These are phyloP conservation scores for Hemicentrotus pulcherrimus DNA, from an alignment of 35 echinoderm and acorn worm species.

Conservation along the genomic window DNA sequence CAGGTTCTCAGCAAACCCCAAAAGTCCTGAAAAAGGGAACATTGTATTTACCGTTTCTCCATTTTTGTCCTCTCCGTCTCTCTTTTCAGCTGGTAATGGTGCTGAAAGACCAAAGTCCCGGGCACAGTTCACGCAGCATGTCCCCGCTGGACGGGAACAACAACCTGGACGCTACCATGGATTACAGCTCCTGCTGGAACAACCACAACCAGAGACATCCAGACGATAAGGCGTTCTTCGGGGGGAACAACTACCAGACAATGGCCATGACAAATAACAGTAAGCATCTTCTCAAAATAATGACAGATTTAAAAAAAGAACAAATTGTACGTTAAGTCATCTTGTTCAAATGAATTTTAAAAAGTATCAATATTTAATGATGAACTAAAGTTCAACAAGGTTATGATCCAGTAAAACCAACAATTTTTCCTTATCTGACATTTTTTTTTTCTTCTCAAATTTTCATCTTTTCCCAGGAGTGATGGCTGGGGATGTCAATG, in stretches of 20 bases:
- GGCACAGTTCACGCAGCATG: conserved; percentile 2
- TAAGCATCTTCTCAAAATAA: background rate
- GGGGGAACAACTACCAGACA: background rate
- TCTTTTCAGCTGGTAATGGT: conserved; percentile 41
- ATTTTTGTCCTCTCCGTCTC: background rate
- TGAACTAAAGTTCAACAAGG: too few species aligned
- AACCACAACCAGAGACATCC: background rate
- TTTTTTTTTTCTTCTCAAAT: background rate
- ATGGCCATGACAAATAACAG: background rate
- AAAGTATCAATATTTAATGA: too few species aligned
- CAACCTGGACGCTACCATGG: conserved; percentile 7
- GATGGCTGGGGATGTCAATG: background rate
- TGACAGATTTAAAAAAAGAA: too few species aligned
- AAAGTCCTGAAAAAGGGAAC: too few species aligned
- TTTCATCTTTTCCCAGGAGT: background rate
- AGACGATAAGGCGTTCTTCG: background rate
- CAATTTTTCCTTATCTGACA: background rate
- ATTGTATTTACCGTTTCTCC: background rate
- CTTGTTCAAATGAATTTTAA: too few species aligned
- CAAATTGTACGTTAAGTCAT: too few species aligned
- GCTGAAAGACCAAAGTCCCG: conserved; percentile 40
- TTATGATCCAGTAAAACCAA: too few species aligned
- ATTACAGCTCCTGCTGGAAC: background rate
- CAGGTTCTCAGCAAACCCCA: too few species aligned
- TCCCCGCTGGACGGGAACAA: conserved; percentile 59